These are phyloP conservation scores for Lucinisca nassula DNA, from an alignment of 2,888 invertebrate genomes.

Conservation along the genomic window DNA sequence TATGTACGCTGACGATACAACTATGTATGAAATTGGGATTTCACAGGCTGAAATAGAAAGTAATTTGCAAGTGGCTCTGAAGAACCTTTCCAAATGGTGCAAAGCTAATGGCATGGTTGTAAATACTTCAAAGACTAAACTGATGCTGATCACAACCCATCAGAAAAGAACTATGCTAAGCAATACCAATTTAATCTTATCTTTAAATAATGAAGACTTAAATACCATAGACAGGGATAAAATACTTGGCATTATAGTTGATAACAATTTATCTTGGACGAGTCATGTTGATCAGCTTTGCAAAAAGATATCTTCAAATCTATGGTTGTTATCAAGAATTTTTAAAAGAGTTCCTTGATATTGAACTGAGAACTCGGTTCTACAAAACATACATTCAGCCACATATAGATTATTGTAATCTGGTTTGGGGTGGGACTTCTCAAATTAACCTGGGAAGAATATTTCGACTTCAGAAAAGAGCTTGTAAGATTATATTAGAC, in stretches of 20 bases:
- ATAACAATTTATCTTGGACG: not conserved
- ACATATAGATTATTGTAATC: not conserved
- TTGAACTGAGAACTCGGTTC: not conserved
- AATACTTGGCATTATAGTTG: not conserved
- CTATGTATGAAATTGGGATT: too few species aligned
- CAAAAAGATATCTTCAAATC: not conserved
- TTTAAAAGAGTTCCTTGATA: not conserved
- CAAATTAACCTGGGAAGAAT: not conserved
- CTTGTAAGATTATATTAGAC: not conserved
- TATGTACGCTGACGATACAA: too few species aligned
- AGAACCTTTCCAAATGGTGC: too few species aligned
- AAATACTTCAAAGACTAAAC: too few species aligned
- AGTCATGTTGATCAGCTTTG: not conserved
- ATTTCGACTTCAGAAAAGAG: not conserved
- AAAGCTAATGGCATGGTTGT: too few species aligned
- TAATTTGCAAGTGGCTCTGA: too few species aligned
- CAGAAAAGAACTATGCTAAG: not conserved
- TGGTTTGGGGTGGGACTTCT: not conserved
- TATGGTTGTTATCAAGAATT: not conserved
- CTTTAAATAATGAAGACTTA: not conserved
- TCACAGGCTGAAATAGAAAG: too few species aligned
- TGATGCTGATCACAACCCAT: too few species aligned
- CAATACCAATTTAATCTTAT: not conserved
- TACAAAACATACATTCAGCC: not conserved
- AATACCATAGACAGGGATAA: not conserved